Conservation (phyloP, 2,888 invertebrate species). For the Terebella lapidaria region DNA sequence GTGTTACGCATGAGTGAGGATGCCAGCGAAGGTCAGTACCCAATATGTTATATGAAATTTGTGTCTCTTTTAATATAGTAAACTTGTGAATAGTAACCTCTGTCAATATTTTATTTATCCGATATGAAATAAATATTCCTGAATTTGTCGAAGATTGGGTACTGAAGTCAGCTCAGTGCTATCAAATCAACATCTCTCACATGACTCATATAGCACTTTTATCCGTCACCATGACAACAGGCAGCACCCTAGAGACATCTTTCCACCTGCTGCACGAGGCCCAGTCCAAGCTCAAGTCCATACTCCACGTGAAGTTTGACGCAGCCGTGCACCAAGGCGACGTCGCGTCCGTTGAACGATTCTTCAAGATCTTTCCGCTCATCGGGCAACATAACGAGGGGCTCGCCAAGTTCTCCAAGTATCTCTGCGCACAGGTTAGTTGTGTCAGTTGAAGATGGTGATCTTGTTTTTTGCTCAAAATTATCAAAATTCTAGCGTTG, state of each 20-base stretch:
- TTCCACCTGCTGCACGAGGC: slow-evolving; percentile 72
- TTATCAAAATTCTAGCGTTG: not conserved
- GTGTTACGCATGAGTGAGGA: slow-evolving; percentile 73
- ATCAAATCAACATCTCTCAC: too few species aligned
- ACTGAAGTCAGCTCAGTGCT: too few species aligned
- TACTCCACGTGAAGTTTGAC: slow-evolving; percentile 64
- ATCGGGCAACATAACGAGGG: slow-evolving; percentile 88
- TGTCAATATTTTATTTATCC: not conserved
- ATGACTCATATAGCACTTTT: too few species aligned
- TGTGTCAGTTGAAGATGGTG: too few species aligned
- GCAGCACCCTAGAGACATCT: slow-evolving; percentile 68
- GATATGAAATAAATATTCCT: too few species aligned
- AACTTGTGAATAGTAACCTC: not conserved
- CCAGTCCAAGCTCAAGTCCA: slow-evolving; percentile 65
- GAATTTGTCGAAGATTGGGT: too few species aligned
- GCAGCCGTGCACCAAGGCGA: slow-evolving; percentile 25
- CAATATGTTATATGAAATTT: not conserved
- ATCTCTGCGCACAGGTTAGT: slow-evolving; percentile 71
- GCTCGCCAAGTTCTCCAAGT: slow-evolving; percentile 78
- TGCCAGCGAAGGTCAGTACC: slow-evolving; percentile 60
- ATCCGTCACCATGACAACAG: too few species aligned
- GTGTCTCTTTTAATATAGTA: too few species aligned
- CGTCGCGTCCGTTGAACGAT: slow-evolving; percentile 53
- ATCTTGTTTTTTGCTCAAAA: not conserved
- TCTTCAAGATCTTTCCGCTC: slow-evolving; percentile 95